Evolutionary conservation across 2,888 invertebrate species (phyloP), one percentile per base, ranked within the genome.

Genomic region (Halocaridina rubra): DNA sequence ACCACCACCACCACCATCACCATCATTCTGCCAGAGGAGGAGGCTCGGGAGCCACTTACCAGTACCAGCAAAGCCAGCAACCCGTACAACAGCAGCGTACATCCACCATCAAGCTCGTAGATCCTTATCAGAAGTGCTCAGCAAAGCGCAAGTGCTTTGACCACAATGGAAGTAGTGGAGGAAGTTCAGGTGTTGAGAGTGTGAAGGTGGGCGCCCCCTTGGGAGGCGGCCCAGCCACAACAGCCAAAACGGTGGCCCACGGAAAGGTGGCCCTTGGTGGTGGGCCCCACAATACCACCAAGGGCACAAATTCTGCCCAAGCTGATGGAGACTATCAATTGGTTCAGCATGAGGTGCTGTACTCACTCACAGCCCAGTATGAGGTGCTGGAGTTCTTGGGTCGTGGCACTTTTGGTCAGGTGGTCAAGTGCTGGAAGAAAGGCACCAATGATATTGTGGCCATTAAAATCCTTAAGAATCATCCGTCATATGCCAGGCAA

Each of bases 341-440:
- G 91, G 98, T 98, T 89, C 98, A 99, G 92, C 98, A 99, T 92
- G 98, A 99, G 93, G 93, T 98, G 89, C 95, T 99, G 90, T 98
- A 97, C 93, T 98, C 98, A 90, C 95, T 97, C 94, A 97, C 97
- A 90, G 80, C 86, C 32, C 88, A 88, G 81, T 88, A 88, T 57
- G 88, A 88, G 76, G 99, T 99, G 90, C 93, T 99, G 92, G 99
- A 99, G 93, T 99, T 99, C 93, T 94, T 99, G 91, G 99, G 99
- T 89, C 95, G 99, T 89, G 99, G 99, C 90, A 99, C 99, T 89
- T 99, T 99, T 93, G 99, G 99, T 89, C 94, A 95, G 92, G 93
- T 99, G 91, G 99, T 99, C 91, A 99, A 99, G 93, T 99, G 99
- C 92, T 99, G 99, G 99, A 99, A 99, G 93, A 98, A 99, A 91